Base-by-base conservation (phyloP, 1,140 invertebrate genomes). In the Ectropis grisescens region DNA sequence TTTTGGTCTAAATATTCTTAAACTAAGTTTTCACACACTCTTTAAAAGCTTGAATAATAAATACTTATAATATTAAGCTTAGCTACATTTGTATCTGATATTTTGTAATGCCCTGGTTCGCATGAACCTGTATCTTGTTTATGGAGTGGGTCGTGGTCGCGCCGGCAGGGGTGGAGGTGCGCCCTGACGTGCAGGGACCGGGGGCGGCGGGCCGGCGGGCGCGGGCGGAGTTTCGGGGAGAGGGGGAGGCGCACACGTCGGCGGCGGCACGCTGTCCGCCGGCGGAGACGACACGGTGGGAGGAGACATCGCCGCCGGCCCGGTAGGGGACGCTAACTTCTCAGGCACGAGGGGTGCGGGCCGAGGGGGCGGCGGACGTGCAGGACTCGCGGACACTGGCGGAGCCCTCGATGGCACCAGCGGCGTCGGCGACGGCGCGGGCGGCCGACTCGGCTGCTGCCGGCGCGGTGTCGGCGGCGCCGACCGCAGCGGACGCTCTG, bases 111-210 rank as follows among this genome's bases (percentile, higher is more conserved):
- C n/a, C n/a, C n/a, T n/a, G n/a, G n/a, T n/a, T n/a, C n/a, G n/a
- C n/a, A n/a, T n/a, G n/a, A n/a, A n/a, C n/a, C n/a, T n/a, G n/a
- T n/a, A n/a, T n/a, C n/a, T n/a, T n/a, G n/a, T n/a, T n/a, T n/a
- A n/a, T n/a, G n/a, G 8, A 19, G 49, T 45, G 29, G 75, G 75
- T 36, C 75, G 55, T 2, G 85, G 84, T 44, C 91, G 82, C 19
- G 89, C 87, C n/a, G 90, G 90, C 57, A 91, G 82, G 1, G 90
- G 91, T 33, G 89, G 91, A 13, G 88, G 87, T 37, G 84, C 86
- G 24, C 84, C 84, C 48, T 66, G 80, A 6, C 66, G 81, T 31
- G 81, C 84, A 34, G 84, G 86, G 1, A 85, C 85, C 9, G 86
- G 86, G 9, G 86, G 84, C 16, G 87, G 85, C 2, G 85, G 84